Evolutionary conservation across 2,113 vertebrate genomes (phyloP).

Genomic region (Eclectus roratus): DNA sequence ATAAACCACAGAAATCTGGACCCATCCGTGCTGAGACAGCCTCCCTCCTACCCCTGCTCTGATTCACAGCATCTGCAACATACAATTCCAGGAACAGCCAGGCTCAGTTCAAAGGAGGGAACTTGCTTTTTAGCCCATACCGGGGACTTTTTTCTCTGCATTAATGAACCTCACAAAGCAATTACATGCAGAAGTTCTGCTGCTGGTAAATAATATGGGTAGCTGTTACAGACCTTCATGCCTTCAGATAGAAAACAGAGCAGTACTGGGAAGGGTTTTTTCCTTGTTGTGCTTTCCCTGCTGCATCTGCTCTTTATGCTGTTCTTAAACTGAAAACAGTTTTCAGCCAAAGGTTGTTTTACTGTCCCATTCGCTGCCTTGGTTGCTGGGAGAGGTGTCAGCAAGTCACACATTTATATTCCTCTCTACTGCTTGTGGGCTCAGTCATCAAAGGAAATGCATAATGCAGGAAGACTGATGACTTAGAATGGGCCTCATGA

Average conservation of each 20-base stretch:
- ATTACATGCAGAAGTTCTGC: not conserved
- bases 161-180: not conserved
- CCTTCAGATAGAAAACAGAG: not conserved
- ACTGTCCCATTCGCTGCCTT: not conserved
- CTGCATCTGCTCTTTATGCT: not conserved
- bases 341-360: conserved; percentile 31
- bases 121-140: not conserved
- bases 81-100: not conserved
- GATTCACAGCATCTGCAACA: conserved; percentile 3
- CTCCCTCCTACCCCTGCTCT: conserved; percentile 4
- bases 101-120: not conserved
- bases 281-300: not conserved
- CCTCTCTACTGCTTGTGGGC: conserved; percentile 5
- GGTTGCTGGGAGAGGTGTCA: conserved; percentile 19
- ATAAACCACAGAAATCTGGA: not conserved
- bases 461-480: conserved; percentile 55
- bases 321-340: not conserved
- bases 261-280: not conserved
- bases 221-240: not conserved
- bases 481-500: conserved; percentile 32
- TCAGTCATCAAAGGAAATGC: conserved; percentile 41
- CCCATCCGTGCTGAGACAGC: not conserved
- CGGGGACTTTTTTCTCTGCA: not conserved
- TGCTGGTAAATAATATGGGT: conserved; percentile 16
- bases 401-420: conserved; percentile 50